Evolutionary conservation across 2,113 vertebrate species (phyloP), one percentile per base, ranked within the genome.

Genomic region (Rhinichthys klamathensis): DNA sequence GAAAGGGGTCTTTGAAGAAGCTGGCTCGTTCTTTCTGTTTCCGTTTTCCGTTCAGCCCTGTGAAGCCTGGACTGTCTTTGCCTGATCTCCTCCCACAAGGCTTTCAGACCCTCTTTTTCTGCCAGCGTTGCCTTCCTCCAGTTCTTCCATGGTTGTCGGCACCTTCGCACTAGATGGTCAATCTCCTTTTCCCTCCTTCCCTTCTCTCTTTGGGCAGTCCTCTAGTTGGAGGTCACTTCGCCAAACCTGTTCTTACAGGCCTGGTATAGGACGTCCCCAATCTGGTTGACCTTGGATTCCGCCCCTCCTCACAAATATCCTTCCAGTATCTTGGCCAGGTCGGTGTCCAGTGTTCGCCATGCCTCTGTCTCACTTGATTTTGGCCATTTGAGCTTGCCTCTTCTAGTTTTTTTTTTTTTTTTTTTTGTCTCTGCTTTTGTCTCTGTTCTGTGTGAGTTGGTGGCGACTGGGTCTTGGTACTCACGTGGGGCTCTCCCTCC

Each of bases 401-500:
- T 83, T 58, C 49, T 72, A 9, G 61, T 25, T 63, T n/a, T n/a
- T 63, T 73, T 83, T 9, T 69, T 72, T 41, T n/a, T n/a, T n/a
- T n/a, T n/a, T n/a, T n/a, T n/a, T n/a, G 80, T 70, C 44, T 54
- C 81, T 83, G 49, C 44, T 11, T 41, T 72, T 56, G 27, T 21
- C 67, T 83, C 65, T 72, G 30, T 8, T 13, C 23, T 23, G 60
- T 41, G 38, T 41, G 38, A 41, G 38, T 41, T 41, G 38, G 38
- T 63, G 60, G 60, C 23, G 2, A 3, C n/a, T 63, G n/a, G 7
- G 60, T 63, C 60, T 63, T 63, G 60, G 60, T 63, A 25, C n/a
- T 25, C 60, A 30, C 30, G 30, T 30, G 30, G 30, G 30, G 30
- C 30, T 30, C 30, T 30, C 30, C 30, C 30, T 30, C 30, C 30